Base-by-base conservation (phyloP, 2,888 invertebrate species). In the Laothoe populi region DNA sequence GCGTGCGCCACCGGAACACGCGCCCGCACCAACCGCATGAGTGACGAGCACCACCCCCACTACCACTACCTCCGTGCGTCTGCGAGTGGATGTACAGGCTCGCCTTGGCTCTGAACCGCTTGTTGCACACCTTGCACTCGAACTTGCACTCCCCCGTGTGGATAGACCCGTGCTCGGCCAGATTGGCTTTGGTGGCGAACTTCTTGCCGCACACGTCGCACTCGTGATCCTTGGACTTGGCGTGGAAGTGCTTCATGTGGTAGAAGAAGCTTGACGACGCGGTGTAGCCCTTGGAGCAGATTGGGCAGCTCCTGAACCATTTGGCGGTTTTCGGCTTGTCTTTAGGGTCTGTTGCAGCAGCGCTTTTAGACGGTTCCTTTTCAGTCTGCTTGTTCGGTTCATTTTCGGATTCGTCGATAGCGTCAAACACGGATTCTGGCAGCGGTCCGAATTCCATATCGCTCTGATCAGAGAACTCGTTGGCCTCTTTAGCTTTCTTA, bases 241-340 rank as follows among this genome's bases (percentile, higher is more conserved):
- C 79, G 77, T 94, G 94, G 11, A 84, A 82, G 72, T 93, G 85
- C 65, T 90, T 93, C 66, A 94, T 73, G 73, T 94, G 94, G 70
- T 94, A 93, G 74, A 91, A 91, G 66, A 92, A 87, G 73, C 92
- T 92, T 1, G 93, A 93, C 0, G 88, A 75, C n/a, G 90, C 90
- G 1, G 76, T 81, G 77, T 92, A 94, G 58, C 79, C 81, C 68
- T 93, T 93, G 3, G 82, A 81, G 71, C 94, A 94, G 42, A 87
- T 79, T 11, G 88, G 88, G 66, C 94, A 94, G 1, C 86, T 85
- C 26, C 88, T 88, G 1, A 77, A 68, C 57, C 79, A 81, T 31
- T 77, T 80, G n/a, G 57, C 59, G 48, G 66, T 67, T n/a, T 65
- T 67, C 3, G 48, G 24, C 23, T 62, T 24, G 1, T 49, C 60